These are phyloP conservation scores for Diogma glabrata DNA, from an alignment of 2,888 invertebrate genomes.

Conservation along the genomic window DNA sequence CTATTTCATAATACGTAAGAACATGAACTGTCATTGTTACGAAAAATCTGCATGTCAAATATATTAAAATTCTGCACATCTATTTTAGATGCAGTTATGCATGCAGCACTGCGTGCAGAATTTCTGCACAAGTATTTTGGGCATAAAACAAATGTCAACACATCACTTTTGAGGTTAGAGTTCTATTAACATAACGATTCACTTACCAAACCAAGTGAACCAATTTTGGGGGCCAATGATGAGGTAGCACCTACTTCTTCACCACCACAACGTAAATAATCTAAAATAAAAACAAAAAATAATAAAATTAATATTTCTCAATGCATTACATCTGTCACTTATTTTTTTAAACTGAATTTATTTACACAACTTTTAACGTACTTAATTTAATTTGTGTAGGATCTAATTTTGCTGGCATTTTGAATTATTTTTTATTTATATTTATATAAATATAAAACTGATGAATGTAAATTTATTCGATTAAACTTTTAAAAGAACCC, in stretches of 20 bases:
- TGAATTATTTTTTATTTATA: slow-evolving; percentile 23
- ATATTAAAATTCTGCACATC: no score
- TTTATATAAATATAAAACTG: neutral
- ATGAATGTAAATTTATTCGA: slow-evolving; percentile 6
- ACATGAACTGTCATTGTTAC: no score
- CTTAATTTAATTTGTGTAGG: slow-evolving; percentile 96
- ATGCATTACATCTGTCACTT: neutral
- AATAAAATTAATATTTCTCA: slow-evolving; percentile 12
- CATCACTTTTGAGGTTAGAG: no score
- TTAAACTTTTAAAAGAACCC: slow-evolving; percentile 5
- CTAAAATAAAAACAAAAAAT: slow-evolving; percentile 39
- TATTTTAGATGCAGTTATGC: no score
- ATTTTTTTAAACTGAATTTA: neutral
- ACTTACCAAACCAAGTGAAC: slow-evolving; percentile 96
- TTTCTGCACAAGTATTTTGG: no score
- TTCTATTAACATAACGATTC: no score
- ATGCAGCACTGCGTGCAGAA: no score
- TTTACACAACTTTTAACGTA: no score
- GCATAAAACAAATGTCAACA: no score
- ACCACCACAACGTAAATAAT: slow-evolving; percentile 93
- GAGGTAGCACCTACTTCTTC: slow-evolving; percentile 99
- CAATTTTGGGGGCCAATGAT: slow-evolving; percentile 97
- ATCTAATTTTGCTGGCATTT: slow-evolving; percentile 97
- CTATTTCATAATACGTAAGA: no score
- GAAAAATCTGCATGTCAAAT: no score